Base-by-base conservation (phyloP, 1,140 invertebrate species). In the Dolichoris vasculosae region DNA sequence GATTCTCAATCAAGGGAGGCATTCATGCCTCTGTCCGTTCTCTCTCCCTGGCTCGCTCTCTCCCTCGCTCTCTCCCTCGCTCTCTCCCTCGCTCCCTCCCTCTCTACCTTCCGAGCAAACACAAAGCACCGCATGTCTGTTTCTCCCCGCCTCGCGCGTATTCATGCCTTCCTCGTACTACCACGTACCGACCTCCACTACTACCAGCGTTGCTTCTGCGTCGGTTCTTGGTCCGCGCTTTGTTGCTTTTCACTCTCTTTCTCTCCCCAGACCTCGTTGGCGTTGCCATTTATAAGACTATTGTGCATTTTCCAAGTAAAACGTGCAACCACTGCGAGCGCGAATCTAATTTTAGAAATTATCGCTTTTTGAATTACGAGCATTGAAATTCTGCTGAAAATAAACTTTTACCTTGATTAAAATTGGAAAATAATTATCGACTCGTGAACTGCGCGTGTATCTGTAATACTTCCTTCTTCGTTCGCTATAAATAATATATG, bases 121-220 rank as follows among this genome's bases (percentile, higher is more conserved):
- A 84, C 77, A 82, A 84, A 82, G 63, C 83, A 38, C 86, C 77
- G 46, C 86, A 84, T 86, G 77, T 87, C 80, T 73, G 23, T 40
- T 67, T 64, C 46, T 78, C 55, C 32, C 40, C 9, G 26, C 82
- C 63, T 38, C 55, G 48, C 32, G 73, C 43, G 38, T 77, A 51
- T 83, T 32, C 46, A 46, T 77, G 46, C 75, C 46, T 20, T 77
- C 15, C 43, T 77, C 43, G 30, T 32, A 43, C 32, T 17, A 8
- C n/a, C 9, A 32, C 40, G n/a, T 1, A 6, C 15, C 46, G 15
- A 32, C 40, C 46, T 51, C 75, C n/a, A 30, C 40, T 46, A 75
- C 23, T 38, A 75, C 15, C n/a, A 46, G 8, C 17, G 38, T 1
- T 73, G 32, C 67, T 51, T 46, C 67, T 73, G 64, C 35, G 32